Base-by-base conservation (phyloP, 2,888 invertebrate species). In the Drosophila prostipennis region DNA sequence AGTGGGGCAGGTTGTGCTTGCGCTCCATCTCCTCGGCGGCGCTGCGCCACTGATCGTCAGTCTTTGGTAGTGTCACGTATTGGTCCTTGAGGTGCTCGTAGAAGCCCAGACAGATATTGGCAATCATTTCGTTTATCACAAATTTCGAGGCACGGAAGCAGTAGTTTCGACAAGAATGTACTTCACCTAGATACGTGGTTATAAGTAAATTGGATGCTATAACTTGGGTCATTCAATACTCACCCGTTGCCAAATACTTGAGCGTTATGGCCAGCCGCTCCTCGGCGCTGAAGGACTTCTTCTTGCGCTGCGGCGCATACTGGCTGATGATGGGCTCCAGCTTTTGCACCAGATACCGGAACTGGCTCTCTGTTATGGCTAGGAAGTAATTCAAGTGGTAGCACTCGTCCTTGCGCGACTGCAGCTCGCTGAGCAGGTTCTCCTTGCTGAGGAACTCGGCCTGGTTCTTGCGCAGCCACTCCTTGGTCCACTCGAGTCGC, bases 101-200 rank as follows among this genome's bases (percentile, higher is more conserved):
- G 76, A 91, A 91, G 85, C 90, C 90, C 80, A 90, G 79, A 78
- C 91, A 91, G 75, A 91, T 91, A 79, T 91, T 90, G 74, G 90
- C 90, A 79, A 91, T 91, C 91, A 91, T 91, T 81, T 89, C 90
- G 72, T 91, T 87, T 88, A 91, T 91, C 86, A 91, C 91, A 87
- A 90, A 89, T 89, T 91, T 91, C 69, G 91, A 90, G 86, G 91
- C 91, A 80, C 90, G 90, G 85, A 91, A 91, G 85, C 91, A 91
- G 77, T 91, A 91, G 80, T 91, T 91, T 77, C 91, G 90, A 81
- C 91, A 91, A 71, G 91, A 91, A 80, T 91, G 91, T 61, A 91
- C 90, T 85, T 91, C 91, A 74, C 91, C 91, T 91, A 68, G 43
- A 19, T 29, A 6, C 6, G 36, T n/a, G 14, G 11, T 7, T 7